Evolutionary conservation across 1,140 invertebrate genomes (phyloP).

Genomic region (Melanaphis sacchari): DNA sequence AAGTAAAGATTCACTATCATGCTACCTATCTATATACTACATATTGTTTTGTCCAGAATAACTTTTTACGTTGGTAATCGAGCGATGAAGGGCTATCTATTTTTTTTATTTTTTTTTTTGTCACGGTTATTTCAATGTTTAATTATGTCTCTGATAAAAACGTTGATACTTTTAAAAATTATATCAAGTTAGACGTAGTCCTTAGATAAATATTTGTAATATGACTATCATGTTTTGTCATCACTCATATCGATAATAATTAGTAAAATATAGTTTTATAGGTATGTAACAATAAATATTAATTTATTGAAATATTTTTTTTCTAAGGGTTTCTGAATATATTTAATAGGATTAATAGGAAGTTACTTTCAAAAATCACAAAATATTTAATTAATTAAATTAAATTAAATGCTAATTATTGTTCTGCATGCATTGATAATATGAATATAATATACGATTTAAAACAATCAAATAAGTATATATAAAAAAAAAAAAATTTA

Average conservation of each 20-base stretch:
- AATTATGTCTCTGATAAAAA: not conserved
- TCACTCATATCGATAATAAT: not conserved
- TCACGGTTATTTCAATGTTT: slow-evolving; percentile 2
- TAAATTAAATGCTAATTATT: not conserved
- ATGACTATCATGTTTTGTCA: not conserved
- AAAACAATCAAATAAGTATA: not conserved
- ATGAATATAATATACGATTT: not conserved
- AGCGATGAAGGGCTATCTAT: not conserved
- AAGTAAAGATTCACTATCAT: not conserved
- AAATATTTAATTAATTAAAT: not conserved
- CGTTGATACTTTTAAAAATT: not conserved
- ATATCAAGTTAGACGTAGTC: not conserved
- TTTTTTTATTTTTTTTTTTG: not conserved
- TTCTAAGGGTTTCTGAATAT: not conserved
- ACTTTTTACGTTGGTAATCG: not conserved
- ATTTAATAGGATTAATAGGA: not conserved
- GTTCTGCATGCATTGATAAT: not conserved
- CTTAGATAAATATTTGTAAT: not conserved
- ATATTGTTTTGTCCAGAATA: not conserved
- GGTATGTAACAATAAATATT: not conserved
- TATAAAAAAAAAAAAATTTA: not conserved
- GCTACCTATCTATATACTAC: not conserved
- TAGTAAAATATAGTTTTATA: not conserved
- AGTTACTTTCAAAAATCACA: not conserved
- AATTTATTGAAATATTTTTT: not conserved